A percentile compares a stretch with the other conserved stretches of the same genome.
Evolutionary conservation across 1,140 invertebrate genomes (phyloP).

Genomic region (Heterodera schachtii): DNA sequence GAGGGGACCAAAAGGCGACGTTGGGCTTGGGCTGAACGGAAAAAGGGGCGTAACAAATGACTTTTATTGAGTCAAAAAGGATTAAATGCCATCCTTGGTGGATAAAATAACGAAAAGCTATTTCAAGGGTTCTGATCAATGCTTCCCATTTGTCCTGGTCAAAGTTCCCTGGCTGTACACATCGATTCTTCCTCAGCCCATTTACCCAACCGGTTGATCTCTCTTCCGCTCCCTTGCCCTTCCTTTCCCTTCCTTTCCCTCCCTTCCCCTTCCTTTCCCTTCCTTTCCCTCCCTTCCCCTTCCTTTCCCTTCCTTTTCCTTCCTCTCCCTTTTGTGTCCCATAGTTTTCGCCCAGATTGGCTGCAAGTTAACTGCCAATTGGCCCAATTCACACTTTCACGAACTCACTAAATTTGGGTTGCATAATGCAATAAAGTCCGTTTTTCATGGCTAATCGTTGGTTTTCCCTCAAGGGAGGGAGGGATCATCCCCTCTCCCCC

Average conservation of each 20-base stretch:
- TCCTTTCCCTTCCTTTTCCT: too few relatives aligned
- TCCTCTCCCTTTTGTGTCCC: not conserved
- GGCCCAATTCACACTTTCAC: not conserved
- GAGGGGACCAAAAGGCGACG: not conserved
- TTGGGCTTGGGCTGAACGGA: slow-evolving; percentile 7
- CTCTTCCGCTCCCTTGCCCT: not conserved
- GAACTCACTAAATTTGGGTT: not conserved
- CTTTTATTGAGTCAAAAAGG: not conserved
- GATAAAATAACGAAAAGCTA: too few relatives aligned
- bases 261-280: not conserved
- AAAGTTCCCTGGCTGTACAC: not conserved
- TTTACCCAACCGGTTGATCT: not conserved
- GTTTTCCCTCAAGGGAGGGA: not conserved
- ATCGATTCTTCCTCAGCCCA: not conserved
- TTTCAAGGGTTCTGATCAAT: not conserved
- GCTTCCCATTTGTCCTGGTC: not conserved
- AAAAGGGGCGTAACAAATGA: not conserved
- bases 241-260: too few relatives aligned
- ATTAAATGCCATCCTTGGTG: not conserved
- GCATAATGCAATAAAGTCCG: not conserved
- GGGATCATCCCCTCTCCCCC: not conserved
- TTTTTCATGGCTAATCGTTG: not conserved
- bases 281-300: too few relatives aligned
- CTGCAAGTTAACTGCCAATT: slow-evolving; percentile 17
- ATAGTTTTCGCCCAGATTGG: not conserved